phyloP scores from a whole-genome alignment of 2,888 invertebrate species.

The Patella pellucida region DNA sequence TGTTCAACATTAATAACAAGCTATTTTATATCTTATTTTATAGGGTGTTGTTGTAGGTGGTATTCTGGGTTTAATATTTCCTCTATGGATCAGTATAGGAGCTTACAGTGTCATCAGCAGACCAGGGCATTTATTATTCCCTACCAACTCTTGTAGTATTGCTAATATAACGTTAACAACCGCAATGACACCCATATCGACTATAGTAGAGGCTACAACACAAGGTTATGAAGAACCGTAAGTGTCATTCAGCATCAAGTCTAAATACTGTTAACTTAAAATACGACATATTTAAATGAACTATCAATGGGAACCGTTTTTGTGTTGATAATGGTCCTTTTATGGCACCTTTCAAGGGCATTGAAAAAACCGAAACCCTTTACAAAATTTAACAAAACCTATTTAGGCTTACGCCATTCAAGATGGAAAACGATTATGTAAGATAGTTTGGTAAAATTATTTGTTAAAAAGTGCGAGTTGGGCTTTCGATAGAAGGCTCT shows the following conservation, averaged over 20 bases:
- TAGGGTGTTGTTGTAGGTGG: conserved; percentile 56
- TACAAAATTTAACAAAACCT: too few species aligned
- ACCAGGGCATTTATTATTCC: conserved; percentile 32
- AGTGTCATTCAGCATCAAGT: background rate
- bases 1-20: background rate
- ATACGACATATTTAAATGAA: too few species aligned
- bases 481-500: too few species aligned
- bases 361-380: too few species aligned
- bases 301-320: too few species aligned
- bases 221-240: background rate
- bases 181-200: background rate
- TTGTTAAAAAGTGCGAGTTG: too few species aligned
- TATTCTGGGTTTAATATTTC: conserved; percentile 49
- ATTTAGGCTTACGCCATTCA: too few species aligned
- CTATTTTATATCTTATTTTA: background rate
- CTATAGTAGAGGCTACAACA: background rate
- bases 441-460: too few species aligned
- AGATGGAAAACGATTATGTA: too few species aligned
- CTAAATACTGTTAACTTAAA: too few species aligned
- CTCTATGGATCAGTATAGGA: conserved; percentile 61
- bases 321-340: too few species aligned
- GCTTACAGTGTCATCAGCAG: conserved; percentile 44
- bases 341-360: too few species aligned
- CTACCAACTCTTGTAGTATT: conserved; percentile 35
- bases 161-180: conserved; percentile 25